Evolutionary conservation across 2,113 vertebrate species (phyloP), one percentile per base, ranked within the genome.

Genomic region (Ibidorhyncha struthersii): DNA sequence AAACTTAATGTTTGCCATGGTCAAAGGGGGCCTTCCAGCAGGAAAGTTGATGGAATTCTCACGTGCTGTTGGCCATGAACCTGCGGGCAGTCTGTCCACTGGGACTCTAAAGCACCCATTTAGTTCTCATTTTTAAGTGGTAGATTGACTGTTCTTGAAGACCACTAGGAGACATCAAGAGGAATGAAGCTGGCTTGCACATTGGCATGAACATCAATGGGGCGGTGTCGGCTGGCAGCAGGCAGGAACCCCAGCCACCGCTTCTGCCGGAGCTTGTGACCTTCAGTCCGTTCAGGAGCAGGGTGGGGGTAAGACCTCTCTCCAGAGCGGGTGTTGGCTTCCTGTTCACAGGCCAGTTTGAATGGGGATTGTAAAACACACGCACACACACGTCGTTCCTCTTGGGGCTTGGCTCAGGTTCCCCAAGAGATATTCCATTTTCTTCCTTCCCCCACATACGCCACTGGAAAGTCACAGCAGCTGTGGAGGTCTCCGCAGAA

Each of bases 1-100:
- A 90, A 23, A 0, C 14, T 50, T 63, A 0, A 2, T 26, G 14
- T 55, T 47, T 78, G 71, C 47, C n/a, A 14, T 0, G 1, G 23
- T 71, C 56, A 43, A 38, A 79, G 43, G 25, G 12, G 6, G 3
- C 41, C 47, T 82, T 58, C 40, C 71, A 78, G 45, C n/a, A 55
- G 79, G 10, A 47, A 1, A 30, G 30, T 23, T 15, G 10, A 79
- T 62, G 26, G 20, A 85, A 61, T 55, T 79, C 30, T 25, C 20
- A 32, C 0, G 0, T 62, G 47, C 38, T n/a, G 5, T 76, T 62
- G 36, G 36, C 34, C 3, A 1, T 21, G 18, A 80, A 71, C 53
- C 17, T 0, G 3, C n/a, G 26, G 25, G 38, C 55, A 80, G 0
- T 30, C 26, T 36, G 18, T 41, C 55, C 1, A 0, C 21, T 23